Percentiles rank a stretch among this genome's conserved stretches.
These are phyloP conservation scores for Tethea ocularis DNA, from an alignment of 2,888 invertebrate species.

Conservation along the genomic window DNA sequence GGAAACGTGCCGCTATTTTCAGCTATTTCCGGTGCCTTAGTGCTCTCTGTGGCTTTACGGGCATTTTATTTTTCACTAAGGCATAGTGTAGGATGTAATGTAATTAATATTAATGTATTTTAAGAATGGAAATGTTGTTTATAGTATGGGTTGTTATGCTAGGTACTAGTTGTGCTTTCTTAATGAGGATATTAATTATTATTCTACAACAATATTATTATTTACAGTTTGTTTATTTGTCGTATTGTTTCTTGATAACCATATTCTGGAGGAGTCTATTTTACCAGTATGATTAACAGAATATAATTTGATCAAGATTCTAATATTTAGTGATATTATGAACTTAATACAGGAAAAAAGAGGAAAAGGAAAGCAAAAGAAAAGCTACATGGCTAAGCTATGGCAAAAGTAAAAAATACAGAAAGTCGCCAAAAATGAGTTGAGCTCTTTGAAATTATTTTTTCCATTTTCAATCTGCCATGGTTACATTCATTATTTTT, in stretches of 20 bases:
- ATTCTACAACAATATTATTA: neutral
- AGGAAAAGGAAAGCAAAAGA: no score
- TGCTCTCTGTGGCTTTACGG: conserved; percentile 23
- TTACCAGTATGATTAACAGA: no score
- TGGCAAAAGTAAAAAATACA: no score
- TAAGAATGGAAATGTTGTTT: neutral
- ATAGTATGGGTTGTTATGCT: neutral
- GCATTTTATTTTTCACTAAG: conserved; percentile 35
- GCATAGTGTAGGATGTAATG: neutral
- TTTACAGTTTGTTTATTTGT: neutral
- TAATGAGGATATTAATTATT: neutral
- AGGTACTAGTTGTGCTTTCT: neutral
- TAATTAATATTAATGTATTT: conserved; percentile 1
- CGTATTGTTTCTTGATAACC: neutral
- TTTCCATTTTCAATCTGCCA: no score
- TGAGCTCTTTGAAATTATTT: no score
- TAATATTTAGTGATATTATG: no score
- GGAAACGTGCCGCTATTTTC: conserved; percentile 53
- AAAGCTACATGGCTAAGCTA: no score
- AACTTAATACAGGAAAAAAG: no score
- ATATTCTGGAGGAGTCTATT: no score
- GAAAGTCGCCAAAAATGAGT: no score
- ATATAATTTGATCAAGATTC: no score
- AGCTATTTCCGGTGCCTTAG: conserved; percentile 51
- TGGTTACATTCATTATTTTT: no score